phyloP scores from a whole-genome alignment of 2,888 invertebrate species.

The Aspidiotus destructor region DNA sequence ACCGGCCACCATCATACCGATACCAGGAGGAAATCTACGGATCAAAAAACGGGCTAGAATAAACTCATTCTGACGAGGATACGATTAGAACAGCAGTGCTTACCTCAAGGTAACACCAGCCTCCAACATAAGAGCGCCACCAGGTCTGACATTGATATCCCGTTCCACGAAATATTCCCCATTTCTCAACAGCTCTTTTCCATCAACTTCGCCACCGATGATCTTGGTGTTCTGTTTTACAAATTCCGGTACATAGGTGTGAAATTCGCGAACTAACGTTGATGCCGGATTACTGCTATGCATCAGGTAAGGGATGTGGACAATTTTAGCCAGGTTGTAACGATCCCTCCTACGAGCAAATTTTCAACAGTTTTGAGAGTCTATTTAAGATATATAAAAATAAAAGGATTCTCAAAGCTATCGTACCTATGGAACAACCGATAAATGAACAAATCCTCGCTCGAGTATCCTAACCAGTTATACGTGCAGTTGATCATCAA shows the following conservation, averaged over 20 bases:
- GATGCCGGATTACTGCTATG: constrained; percentile 84
- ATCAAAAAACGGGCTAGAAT: neutral
- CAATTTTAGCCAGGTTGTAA: constrained; percentile 86
- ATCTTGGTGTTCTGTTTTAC: constrained; percentile 57
- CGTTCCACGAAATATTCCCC: constrained; percentile 85
- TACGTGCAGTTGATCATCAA: constrained; percentile 84
- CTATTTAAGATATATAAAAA: too few species aligned
- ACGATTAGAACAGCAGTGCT: constrained; percentile 10
- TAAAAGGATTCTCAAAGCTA: too few species aligned
- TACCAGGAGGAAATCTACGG: constrained; percentile 74
- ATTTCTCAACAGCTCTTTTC: constrained; percentile 66
- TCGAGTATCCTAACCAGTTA: constrained; percentile 80
- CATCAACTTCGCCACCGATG: constrained; percentile 88
- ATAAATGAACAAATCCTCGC: constrained; percentile 62
- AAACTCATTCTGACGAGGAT: neutral
- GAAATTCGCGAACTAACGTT: constrained; percentile 65
- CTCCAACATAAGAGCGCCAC: constrained; percentile 78
- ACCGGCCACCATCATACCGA: constrained; percentile 95
- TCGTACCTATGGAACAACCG: constrained; percentile 56
- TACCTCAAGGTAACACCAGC: constrained; percentile 70
- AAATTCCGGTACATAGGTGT: constrained; percentile 69
- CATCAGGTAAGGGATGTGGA: constrained; percentile 80
- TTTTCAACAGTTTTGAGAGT: too few species aligned
- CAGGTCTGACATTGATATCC: constrained; percentile 83
- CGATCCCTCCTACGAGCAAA: constrained; percentile 60